Base-by-base conservation (phyloP, 2,113 vertebrate species). In the Rhabdornis inornatus region DNA sequence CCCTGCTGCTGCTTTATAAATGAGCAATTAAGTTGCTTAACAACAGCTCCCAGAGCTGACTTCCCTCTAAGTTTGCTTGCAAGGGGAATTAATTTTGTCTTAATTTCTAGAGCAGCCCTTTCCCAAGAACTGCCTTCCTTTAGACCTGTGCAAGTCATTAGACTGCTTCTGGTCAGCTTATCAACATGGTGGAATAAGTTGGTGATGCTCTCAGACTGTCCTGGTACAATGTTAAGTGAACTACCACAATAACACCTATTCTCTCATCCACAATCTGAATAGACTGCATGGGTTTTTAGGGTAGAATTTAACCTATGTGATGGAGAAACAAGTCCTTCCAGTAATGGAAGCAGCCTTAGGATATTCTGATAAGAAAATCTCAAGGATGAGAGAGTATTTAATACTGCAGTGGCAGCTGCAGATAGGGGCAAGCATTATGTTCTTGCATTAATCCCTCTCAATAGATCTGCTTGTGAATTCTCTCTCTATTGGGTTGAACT, bases 101-200 rank as follows among this genome's bases (percentile, higher is more conserved):
- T 47, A 45, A 28, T 64, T 83, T 66, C n/a, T 89, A 44, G 37
- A 89, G 40, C 45, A 80, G 12, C 28, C 15, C 6, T 83, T 76
- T 65, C 31, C 15, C 8, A 18, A 79, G 15, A 20, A 37, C 7
- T 44, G 25, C 11, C 24, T 52, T 33, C 30, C 39, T 83, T 64
- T 69, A 68, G 21, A 83, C 9, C 11, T 59, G 15, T 33, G 37
- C 11, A 65, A 79, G 23, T 8, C 44, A 78, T 71, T 66, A 33
- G 7, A 12, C 18, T 79, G 17, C 10, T 66, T 79, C 28, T 79
- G 35, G 30, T 57, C 39, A 71, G 24, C 5, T 76, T 71, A 15
- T 6, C 11, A 63, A 11, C 0, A 3, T 0, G 37, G 25, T 28
- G 20, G 21, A 82, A 16, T 50, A 56, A 44, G 7, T 4, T 40